A percentile compares a stretch with the other conserved stretches of the same genome.
Conservation (phyloP, 2,888 invertebrate genomes). For the Emmelina monodactyla region DNA sequence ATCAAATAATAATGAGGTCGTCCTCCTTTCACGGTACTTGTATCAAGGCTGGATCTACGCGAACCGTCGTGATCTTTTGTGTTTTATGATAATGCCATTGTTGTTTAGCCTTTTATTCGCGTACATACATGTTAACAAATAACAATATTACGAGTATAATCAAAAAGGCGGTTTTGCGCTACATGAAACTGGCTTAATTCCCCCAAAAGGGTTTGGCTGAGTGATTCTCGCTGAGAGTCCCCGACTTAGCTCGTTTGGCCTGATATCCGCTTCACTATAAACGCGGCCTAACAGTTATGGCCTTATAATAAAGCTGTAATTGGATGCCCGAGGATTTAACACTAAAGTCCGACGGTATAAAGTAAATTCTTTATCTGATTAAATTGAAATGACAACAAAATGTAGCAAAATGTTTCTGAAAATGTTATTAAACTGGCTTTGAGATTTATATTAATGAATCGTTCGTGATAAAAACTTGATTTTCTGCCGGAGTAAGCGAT, state of each 20-base stretch:
- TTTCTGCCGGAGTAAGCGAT: no score
- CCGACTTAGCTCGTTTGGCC: not conserved
- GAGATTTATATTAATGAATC: no score
- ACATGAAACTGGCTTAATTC: not conserved
- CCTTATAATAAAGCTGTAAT: conserved; percentile 1
- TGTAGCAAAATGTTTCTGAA: not conserved
- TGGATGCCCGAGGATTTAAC: conserved; percentile 1
- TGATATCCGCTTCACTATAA: not conserved
- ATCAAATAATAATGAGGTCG: conserved; percentile 60
- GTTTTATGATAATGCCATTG: conserved; percentile 41
- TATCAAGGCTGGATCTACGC: conserved; percentile 45
- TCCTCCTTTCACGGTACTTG: conserved; percentile 37
- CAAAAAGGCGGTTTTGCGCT: not conserved
- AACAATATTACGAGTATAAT: not conserved
- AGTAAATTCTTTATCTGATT: not conserved
- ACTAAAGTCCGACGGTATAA: not conserved
- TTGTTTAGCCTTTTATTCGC: conserved; percentile 22
- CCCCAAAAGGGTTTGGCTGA: not conserved
- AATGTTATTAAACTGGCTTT: no score
- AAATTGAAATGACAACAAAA: not conserved
- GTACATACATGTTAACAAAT: not conserved
- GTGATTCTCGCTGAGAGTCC: not conserved
- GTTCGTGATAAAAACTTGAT: no score
- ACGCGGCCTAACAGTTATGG: not conserved
- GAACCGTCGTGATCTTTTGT: conserved; percentile 47